Conservation (phyloP, 1,140 invertebrate species). For the Antheraea mylitta region DNA sequence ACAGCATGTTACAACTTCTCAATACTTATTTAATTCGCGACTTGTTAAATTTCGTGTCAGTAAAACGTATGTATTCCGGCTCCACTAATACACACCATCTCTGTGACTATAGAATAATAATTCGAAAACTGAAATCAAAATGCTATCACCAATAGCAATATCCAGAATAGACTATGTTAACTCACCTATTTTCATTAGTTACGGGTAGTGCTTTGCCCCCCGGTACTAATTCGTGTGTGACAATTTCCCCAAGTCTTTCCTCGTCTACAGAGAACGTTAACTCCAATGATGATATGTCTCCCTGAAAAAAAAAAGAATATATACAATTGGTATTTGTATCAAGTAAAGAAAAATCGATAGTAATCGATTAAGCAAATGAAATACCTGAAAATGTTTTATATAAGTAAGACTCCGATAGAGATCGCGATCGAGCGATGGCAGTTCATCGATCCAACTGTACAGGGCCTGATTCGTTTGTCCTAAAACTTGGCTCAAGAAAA, state of each 20-base stretch:
- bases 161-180: conserved; percentile 7
- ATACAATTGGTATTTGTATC: too few relatives aligned
- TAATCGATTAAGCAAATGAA: too few relatives aligned
- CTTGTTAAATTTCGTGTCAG: too few relatives aligned
- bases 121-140: too few relatives aligned
- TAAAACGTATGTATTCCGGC: too few relatives aligned
- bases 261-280: conserved; percentile 98
- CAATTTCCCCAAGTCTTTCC: conserved; percentile 94
- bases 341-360: too few relatives aligned
- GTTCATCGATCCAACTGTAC: conserved; percentile 98
- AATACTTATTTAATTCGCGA: too few relatives aligned
- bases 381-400: conserved; percentile 94
- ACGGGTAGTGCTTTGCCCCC: conserved; percentile 96
- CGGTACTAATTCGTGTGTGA: conserved; percentile 94
- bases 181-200: conserved; percentile 97
- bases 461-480: conserved; percentile 95
- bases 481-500: conserved; percentile 98
- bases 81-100: too few relatives aligned
- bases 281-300: conserved; percentile 96
- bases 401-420: conserved; percentile 98
- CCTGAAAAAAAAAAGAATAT: conserved; percentile 70
- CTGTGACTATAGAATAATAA: too few relatives aligned
- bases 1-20: too few relatives aligned
- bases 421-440: conserved; percentile 97
- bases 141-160: too few relatives aligned